Evolutionary conservation across 2,113 vertebrate species (phyloP).

Genomic region (Otus sunia): DNA sequence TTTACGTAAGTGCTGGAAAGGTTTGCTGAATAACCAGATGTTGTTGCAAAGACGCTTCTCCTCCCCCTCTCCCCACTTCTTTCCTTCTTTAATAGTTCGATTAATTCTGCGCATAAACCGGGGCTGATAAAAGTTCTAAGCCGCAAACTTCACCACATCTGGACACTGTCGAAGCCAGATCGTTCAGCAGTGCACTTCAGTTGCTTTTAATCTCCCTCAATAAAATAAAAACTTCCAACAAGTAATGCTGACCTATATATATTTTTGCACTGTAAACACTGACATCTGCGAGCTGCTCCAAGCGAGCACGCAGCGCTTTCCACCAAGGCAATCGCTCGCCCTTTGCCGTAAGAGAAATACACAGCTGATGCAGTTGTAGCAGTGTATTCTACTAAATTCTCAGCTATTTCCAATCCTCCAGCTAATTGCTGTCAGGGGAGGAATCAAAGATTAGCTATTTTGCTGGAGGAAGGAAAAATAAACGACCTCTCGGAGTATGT

Average conservation of each 20-base stretch:
- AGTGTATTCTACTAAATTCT: not conserved
- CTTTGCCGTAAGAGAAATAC: not conserved
- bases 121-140: slow-evolving; percentile 25
- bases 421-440: slow-evolving; percentile 31
- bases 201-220: slow-evolving; percentile 18
- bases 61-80: slow-evolving; percentile 38
- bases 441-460: slow-evolving; percentile 1
- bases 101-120: not conserved
- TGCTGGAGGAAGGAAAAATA: slow-evolving; percentile 36
- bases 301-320: slow-evolving; percentile 1
- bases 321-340: not conserved
- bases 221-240: slow-evolving; percentile 41
- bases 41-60: slow-evolving; percentile 46
- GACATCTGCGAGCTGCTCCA: slow-evolving; percentile 44
- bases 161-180: slow-evolving; percentile 28
- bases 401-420: slow-evolving; percentile 15
- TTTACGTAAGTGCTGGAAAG: slow-evolving; percentile 56
- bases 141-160: slow-evolving; percentile 51
- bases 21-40: slow-evolving; percentile 51
- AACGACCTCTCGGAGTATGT: not conserved
- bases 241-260: slow-evolving; percentile 39
- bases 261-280: slow-evolving; percentile 52
- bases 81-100: slow-evolving; percentile 42
- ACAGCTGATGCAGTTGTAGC: not conserved
- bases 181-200: not conserved